phyloP scores from a whole-genome alignment of 2,797 vertebrate species.

The Sandelia bainsii region DNA sequence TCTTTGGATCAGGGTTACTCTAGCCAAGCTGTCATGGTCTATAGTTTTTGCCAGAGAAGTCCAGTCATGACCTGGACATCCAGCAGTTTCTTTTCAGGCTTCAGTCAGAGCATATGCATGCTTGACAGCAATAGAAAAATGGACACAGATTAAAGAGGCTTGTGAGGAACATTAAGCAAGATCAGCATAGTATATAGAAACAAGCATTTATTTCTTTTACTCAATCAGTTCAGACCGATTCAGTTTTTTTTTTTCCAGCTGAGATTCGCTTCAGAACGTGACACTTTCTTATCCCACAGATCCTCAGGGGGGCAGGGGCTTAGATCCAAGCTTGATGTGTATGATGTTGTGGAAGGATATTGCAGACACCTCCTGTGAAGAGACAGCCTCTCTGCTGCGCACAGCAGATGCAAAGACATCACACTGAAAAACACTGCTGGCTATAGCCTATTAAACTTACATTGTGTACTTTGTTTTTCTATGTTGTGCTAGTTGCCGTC shows the following conservation, averaged over 20 bases:
- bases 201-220: constrained; percentile 4
- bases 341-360: constrained; percentile 50
- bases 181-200: not conserved
- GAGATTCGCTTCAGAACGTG: constrained; percentile 27
- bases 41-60: constrained; percentile 26
- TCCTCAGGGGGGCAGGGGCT: constrained; percentile 30
- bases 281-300: constrained; percentile 37
- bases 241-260: constrained; percentile 12
- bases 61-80: constrained; percentile 21
- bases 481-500: constrained; percentile 27
- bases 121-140: not conserved
- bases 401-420: constrained; percentile 63
- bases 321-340: constrained; percentile 55
- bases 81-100: constrained; percentile 17
- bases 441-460: constrained; percentile 57
- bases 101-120: constrained; percentile 6
- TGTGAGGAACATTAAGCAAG: not conserved
- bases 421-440: constrained; percentile 61
- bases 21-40: constrained; percentile 27
- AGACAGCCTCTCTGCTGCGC: constrained; percentile 56
- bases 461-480: constrained; percentile 52
- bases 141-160: not conserved
- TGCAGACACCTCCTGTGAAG: constrained; percentile 65
- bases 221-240: constrained; percentile 15
- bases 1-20: constrained; percentile 38